These are phyloP conservation scores for Dryococelus australis DNA, from an alignment of 2,888 invertebrate genomes.

Conservation along the genomic window DNA sequence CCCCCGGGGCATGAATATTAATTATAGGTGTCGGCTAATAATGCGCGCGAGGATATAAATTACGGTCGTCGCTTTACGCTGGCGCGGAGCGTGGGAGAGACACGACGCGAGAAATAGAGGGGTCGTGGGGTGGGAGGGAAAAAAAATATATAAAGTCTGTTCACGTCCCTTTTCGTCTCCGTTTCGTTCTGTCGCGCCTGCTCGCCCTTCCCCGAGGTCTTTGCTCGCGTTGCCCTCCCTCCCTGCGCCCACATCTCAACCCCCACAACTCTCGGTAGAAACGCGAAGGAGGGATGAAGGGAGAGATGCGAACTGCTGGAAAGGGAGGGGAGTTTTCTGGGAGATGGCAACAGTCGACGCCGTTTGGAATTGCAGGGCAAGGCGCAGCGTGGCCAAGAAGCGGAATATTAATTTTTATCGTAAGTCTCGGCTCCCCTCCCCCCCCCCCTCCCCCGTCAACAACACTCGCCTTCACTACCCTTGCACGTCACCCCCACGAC, in stretches of 20 bases:
- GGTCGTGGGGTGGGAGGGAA: neutral
- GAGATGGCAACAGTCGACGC: neutral
- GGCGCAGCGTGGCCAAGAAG: neutral
- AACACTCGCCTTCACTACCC: neutral
- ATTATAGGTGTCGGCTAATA: slow-evolving; percentile 16
- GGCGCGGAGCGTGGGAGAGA: neutral
- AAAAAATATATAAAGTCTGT: neutral
- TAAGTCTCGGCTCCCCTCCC: neutral
- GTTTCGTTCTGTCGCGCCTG: neutral
- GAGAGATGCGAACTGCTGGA: neutral
- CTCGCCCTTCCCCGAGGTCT: neutral
- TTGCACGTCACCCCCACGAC: neutral
- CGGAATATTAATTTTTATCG: slow-evolving; percentile 16
- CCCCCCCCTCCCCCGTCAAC: no score
- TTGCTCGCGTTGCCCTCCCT: no score
- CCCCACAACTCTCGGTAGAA: neutral
- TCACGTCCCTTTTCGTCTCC: slow-evolving; percentile 3
- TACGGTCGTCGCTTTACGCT: neutral
- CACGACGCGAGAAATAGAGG: neutral
- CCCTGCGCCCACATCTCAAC: no score
- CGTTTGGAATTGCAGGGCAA: slow-evolving; percentile 5
- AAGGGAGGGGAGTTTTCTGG: neutral
- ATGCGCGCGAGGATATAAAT: slow-evolving; percentile 16
- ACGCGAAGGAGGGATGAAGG: neutral
- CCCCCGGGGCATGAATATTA: neutral